phyloP scores from a whole-genome alignment of 1,140 invertebrate species.

The Habropoda laboriosa region DNA sequence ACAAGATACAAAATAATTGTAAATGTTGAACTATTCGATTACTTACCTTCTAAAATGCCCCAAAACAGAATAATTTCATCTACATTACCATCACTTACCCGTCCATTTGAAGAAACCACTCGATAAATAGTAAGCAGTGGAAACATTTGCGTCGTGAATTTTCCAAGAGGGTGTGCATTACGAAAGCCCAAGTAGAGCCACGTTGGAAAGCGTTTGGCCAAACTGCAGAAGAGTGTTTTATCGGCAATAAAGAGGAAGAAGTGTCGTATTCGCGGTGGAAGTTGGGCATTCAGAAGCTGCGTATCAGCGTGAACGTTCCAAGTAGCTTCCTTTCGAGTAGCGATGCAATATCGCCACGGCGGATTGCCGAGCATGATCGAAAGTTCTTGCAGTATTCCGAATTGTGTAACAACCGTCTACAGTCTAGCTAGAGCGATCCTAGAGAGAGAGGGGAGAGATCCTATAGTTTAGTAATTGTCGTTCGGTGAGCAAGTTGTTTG shows the following conservation, averaged over 20 bases:
- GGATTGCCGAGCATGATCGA: conserved; percentile 47
- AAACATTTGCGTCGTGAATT: background rate
- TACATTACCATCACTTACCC: background rate
- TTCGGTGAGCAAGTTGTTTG: conserved; percentile 27
- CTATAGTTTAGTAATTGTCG: conserved; percentile 42
- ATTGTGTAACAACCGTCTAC: conserved; percentile 48
- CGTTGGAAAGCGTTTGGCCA: background rate
- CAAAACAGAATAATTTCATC: no score
- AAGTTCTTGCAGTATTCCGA: conserved; percentile 43
- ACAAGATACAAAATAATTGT: no score
- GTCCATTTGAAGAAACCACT: background rate
- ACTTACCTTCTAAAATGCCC: background rate
- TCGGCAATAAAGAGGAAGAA: conserved; percentile 15
- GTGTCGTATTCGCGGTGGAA: background rate
- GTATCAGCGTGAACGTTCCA: conserved; percentile 16
- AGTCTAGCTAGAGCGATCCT: no score
- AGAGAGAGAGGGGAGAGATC: no score
- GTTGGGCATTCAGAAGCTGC: conserved; percentile 24
- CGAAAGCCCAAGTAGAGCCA: background rate
- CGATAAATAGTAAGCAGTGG: background rate
- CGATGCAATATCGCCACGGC: background rate
- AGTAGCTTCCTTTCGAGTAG: conserved; percentile 10
- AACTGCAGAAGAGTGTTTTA: background rate
- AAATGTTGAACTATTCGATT: no score
- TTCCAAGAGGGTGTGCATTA: background rate